phyloP scores from a whole-genome alignment of 2,113 vertebrate genomes.

The Illadopsis cleaveri region DNA sequence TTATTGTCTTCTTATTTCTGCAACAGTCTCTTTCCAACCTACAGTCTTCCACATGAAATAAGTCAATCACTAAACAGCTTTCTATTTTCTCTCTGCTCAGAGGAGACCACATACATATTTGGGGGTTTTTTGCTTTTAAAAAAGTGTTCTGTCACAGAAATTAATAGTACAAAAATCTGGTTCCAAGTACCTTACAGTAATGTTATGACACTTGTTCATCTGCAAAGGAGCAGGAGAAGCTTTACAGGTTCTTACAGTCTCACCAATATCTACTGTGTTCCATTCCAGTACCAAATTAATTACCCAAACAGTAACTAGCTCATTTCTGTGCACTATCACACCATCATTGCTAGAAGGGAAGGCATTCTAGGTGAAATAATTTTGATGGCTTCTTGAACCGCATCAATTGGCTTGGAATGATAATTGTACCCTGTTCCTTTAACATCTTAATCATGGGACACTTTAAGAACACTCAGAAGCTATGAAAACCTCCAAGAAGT shows the following conservation, averaged over 20 bases:
- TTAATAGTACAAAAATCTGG: not conserved
- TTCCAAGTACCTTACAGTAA: not conserved
- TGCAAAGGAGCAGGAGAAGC: not conserved
- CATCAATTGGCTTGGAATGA: not conserved
- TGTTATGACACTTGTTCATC: not conserved
- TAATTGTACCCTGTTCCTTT: not conserved
- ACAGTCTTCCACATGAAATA: not conserved
- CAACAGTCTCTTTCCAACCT: not conserved
- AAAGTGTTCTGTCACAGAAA: not conserved
- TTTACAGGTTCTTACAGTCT: not conserved
- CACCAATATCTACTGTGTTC: not conserved
- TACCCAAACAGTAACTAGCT: not conserved
- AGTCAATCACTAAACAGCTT: not conserved
- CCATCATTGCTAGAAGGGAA: not conserved
- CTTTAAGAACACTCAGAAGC: not conserved
- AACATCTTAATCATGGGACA: not conserved
- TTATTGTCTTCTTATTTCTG: not conserved
- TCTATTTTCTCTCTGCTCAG: not conserved
- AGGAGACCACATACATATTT: not conserved
- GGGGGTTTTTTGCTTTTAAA: fast-evolving
- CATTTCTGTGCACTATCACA: not conserved
- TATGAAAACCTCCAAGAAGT: not conserved
- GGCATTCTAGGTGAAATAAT: not conserved
- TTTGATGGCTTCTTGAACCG: not conserved
- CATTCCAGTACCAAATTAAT: not conserved